Percentiles rank a stretch among this genome's conserved stretches.
Conservation (phyloP, 2,888 invertebrate genomes). For the Phortica magna region DNA sequence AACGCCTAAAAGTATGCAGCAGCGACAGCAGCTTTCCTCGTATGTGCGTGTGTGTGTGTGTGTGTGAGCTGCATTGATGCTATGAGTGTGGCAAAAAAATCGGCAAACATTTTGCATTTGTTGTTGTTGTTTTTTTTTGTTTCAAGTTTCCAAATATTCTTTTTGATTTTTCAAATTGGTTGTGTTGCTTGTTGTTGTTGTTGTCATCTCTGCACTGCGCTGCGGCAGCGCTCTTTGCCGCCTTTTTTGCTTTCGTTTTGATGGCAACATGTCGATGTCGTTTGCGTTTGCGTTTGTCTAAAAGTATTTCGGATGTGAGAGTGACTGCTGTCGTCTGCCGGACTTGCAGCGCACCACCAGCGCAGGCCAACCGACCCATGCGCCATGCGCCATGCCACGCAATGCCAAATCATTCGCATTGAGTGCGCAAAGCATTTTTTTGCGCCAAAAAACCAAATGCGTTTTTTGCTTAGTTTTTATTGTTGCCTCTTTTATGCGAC, state of each 20-base stretch:
- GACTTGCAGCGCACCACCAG: constrained; percentile 38
- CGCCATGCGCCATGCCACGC: background rate
- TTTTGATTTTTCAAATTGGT: constrained; percentile 3
- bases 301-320: constrained; percentile 50
- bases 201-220: background rate
- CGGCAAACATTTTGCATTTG: background rate
- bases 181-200: background rate
- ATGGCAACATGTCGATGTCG: constrained; percentile 12
- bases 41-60: background rate
- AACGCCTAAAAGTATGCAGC: constrained; percentile 19
- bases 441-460: constrained; percentile 55
- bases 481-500: constrained; percentile 38
- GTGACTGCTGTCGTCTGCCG: constrained; percentile 27
- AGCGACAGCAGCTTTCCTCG: background rate
- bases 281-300: constrained; percentile 56
- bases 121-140: too few relatives aligned
- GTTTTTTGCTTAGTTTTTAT: constrained; percentile 69
- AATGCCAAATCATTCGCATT: too few relatives aligned
- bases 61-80: background rate
- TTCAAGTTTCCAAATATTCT: background rate
- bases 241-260: constrained; percentile 60
- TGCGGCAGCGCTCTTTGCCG: constrained; percentile 41
- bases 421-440: too few relatives aligned
- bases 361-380: constrained; percentile 12
- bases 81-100: background rate